phyloP scores from a whole-genome alignment of 2,113 vertebrate species.

The Hymenochirus boettgeri region DNA sequence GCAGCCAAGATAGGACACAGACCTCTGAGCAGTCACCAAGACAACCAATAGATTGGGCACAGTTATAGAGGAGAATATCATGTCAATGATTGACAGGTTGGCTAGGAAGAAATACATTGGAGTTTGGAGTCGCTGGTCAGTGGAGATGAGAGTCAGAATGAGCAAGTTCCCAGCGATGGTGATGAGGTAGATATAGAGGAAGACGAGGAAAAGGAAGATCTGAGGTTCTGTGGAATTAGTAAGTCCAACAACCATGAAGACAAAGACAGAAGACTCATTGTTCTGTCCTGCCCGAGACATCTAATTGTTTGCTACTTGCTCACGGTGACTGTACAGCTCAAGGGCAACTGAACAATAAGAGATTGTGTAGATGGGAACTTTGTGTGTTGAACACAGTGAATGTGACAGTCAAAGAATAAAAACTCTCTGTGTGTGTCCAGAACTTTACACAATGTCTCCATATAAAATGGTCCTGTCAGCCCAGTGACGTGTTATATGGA shows the following conservation, averaged over 20 bases:
- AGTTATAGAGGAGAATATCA: constrained; percentile 19
- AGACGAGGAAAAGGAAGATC: constrained; percentile 8
- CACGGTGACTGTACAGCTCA: no score
- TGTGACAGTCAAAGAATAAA: no score
- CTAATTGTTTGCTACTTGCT: no score
- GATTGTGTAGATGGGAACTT: no score
- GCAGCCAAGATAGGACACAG: not conserved
- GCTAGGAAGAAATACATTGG: constrained; percentile 31
- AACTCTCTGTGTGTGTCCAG: no score
- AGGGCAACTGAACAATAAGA: no score
- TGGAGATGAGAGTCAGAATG: constrained; percentile 9
- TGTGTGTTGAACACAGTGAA: no score
- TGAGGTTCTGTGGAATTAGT: constrained; percentile 3
- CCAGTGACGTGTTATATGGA: no score
- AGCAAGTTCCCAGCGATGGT: constrained; percentile 8
- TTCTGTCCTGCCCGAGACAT: no score
- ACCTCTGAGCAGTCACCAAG: constrained; percentile 12
- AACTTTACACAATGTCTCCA: no score
- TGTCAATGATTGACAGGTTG: constrained; percentile 25
- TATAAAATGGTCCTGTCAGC: no score
- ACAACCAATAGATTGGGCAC: constrained; percentile 16
- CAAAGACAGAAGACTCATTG: not conserved
- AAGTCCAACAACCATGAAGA: constrained; percentile 10
- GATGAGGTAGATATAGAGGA: constrained; percentile 20
- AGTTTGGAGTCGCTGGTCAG: not conserved